phyloP scores from a whole-genome alignment of 92 coral and sea anemone species.

The Epizoanthus stellaris region DNA sequence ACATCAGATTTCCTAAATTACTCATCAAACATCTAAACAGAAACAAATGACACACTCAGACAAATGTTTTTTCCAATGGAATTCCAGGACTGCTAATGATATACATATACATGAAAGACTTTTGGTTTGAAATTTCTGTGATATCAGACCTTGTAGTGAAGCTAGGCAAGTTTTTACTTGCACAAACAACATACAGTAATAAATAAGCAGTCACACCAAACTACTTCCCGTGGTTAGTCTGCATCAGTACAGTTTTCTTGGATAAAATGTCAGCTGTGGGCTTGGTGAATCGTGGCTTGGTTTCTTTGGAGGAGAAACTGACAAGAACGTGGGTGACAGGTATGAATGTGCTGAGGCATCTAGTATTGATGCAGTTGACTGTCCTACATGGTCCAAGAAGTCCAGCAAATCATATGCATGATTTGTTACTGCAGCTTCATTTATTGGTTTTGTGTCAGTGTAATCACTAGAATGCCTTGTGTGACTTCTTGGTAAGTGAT shows the following conservation, averaged over 20 bases:
- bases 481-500: constrained; percentile 7
- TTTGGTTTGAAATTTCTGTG: no score
- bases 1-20: no score
- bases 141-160: no score
- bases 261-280: constrained; percentile 64
- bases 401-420: constrained; percentile 59
- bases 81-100: no score
- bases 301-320: constrained; percentile 73
- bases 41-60: no score
- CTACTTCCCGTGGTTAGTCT: not conserved
- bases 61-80: no score
- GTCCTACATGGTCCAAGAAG: constrained; percentile 59
- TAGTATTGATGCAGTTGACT: not conserved
- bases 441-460: not conserved
- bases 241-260: constrained; percentile 55
- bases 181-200: no score
- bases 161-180: no score
- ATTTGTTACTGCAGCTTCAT: constrained; percentile 16
- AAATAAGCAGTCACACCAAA: no score
- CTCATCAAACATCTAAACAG: no score
- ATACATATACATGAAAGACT: no score
- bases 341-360: not conserved
- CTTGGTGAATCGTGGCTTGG: constrained; percentile 68
- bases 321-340: constrained; percentile 35
- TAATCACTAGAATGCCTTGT: not conserved